A percentile compares a stretch with the other conserved stretches of the same genome.
These are phyloP conservation scores for Neomonachus schauinslandi DNA, from an alignment of 2,113 vertebrate species.

Conservation along the genomic window DNA sequence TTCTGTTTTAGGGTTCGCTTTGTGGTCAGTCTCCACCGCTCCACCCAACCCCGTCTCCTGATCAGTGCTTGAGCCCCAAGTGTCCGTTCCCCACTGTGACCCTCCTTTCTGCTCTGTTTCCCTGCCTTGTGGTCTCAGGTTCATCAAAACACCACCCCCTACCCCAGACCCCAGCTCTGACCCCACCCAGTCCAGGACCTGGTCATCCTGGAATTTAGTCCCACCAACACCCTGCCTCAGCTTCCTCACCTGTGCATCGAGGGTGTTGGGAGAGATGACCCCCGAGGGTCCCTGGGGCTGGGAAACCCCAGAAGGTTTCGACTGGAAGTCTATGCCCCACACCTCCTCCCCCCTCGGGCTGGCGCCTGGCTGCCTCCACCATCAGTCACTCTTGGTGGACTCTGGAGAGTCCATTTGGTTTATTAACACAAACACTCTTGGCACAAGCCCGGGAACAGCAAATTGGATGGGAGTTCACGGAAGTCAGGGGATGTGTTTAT, in stretches of 20 bases:
- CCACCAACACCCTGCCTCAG: neutral
- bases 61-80: neutral
- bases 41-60: too few species aligned
- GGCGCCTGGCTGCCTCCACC: neutral
- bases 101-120: neutral
- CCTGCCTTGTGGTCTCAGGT: neutral
- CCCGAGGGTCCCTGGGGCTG: neutral
- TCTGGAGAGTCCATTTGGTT: slow-evolving; percentile 72
- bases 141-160: neutral
- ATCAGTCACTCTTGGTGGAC: neutral
- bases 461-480: slow-evolving; percentile 78
- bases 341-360: rapidly evolving
- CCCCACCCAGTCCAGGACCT: neutral
- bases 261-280: neutral
- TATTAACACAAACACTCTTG: slow-evolving; percentile 77
- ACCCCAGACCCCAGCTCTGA: neutral
- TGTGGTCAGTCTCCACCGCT: rapidly evolving
- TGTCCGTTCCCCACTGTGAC: neutral
- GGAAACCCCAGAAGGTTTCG: neutral
- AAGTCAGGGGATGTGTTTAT: slow-evolving; percentile 73
- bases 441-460: slow-evolving; percentile 31
- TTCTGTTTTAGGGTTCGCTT: neutral
- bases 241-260: neutral
- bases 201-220: neutral
- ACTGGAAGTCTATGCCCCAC: rapidly evolving